A percentile compares a stretch with the other conserved stretches of the same genome.
Evolutionary conservation across 2,113 vertebrate species (phyloP).

Genomic region (Lucifuga dentata): DNA sequence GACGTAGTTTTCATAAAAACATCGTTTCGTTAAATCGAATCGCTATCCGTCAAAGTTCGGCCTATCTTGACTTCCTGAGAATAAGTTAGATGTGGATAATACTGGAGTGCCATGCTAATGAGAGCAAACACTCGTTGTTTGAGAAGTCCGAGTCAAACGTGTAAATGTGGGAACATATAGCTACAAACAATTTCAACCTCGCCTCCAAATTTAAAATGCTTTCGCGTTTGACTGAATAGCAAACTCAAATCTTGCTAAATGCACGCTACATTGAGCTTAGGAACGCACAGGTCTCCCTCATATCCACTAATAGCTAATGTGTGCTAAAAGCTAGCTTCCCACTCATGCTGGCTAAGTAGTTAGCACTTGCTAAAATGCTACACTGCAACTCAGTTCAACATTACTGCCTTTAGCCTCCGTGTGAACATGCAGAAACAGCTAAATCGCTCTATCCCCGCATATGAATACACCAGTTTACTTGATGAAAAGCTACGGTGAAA

Average conservation of each 20-base stretch:
- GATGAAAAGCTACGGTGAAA: neutral
- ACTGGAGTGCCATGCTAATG: constrained; percentile 25
- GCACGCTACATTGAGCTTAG: neutral
- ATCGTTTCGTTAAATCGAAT: neutral
- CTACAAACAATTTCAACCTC: neutral
- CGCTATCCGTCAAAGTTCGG: constrained; percentile 7
- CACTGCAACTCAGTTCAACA: constrained; percentile 4
- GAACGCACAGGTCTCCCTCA: constrained; percentile 44
- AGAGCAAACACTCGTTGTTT: neutral
- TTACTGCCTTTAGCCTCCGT: neutral
- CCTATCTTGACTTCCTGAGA: neutral
- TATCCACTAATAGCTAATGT: constrained; percentile 35
- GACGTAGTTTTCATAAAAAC: too few species aligned
- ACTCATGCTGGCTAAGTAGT: constrained; percentile 51
- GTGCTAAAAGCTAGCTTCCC: constrained; percentile 47
- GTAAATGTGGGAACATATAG: neutral
- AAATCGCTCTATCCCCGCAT: too few species aligned
- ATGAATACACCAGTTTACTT: neutral
- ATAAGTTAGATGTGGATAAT: neutral
- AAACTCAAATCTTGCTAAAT: neutral
- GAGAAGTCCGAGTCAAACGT: neutral
- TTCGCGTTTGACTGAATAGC: neutral
- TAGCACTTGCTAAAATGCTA: constrained; percentile 55
- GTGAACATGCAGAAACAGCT: neutral
- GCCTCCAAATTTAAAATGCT: too few species aligned